A percentile compares a stretch with the other conserved stretches of the same genome.
These are phyloP conservation scores for Crenichthys baileyi DNA, from an alignment of 2,797 vertebrate genomes.

Conservation along the genomic window DNA sequence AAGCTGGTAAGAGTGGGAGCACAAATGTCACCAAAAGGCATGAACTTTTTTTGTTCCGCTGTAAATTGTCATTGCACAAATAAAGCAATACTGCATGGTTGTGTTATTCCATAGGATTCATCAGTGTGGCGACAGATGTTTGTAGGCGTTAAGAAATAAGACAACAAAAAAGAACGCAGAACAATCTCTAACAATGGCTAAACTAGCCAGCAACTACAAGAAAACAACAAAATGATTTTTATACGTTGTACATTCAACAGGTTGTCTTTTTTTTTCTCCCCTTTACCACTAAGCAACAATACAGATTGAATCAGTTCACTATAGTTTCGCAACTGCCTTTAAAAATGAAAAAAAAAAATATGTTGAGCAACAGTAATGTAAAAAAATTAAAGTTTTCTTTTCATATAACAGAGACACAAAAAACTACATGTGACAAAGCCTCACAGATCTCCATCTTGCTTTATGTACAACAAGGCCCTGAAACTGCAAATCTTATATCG, in stretches of 20 bases:
- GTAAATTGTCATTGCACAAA: constrained; percentile 76
- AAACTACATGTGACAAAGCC: constrained; percentile 65
- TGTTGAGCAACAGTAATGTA: constrained; percentile 63
- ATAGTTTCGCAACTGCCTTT: constrained; percentile 72
- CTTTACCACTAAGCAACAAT: constrained; percentile 77
- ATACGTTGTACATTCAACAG: constrained; percentile 82
- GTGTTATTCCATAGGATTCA: constrained; percentile 65
- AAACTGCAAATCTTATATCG: constrained; percentile 63
- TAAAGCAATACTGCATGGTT: constrained; percentile 80
- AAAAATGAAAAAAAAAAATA: constrained; percentile 69
- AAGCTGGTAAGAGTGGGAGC: constrained; percentile 38
- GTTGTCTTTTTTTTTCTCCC: constrained; percentile 69
- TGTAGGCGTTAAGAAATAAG: constrained; percentile 53
- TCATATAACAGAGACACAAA: constrained; percentile 72
- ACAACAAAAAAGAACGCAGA: constrained; percentile 52
- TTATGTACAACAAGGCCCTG: constrained; percentile 80
- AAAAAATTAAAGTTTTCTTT: constrained; percentile 70
- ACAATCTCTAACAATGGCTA: constrained; percentile 62
- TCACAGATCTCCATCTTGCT: constrained; percentile 65
- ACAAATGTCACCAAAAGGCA: constrained; percentile 44
- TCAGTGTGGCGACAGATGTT: constrained; percentile 59
- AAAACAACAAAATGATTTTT: constrained; percentile 55
- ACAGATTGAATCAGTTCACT: constrained; percentile 76
- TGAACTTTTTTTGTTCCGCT: constrained; percentile 59
- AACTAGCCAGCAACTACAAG: constrained; percentile 62